A percentile compares a stretch with the other conserved stretches of the same genome.
Conservation (phyloP, 2,113 vertebrate species). For the Hippolais icterina region DNA sequence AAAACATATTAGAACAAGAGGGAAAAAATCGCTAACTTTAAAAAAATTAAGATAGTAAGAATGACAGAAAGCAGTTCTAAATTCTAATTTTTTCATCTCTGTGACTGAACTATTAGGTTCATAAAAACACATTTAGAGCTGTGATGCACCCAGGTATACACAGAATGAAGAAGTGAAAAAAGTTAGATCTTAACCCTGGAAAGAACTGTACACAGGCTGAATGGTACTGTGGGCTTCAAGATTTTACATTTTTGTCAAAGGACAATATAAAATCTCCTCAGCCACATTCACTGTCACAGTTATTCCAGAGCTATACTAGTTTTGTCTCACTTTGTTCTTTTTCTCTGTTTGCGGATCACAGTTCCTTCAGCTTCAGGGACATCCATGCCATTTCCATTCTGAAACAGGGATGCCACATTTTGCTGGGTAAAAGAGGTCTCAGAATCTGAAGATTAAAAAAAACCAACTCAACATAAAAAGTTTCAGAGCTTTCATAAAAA, state of each 20-base stretch:
- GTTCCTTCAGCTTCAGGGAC: slow-evolving; percentile 78
- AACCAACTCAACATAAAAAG: neutral
- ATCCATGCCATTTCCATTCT: slow-evolving; percentile 80
- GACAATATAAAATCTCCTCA: neutral
- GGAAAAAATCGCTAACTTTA: neutral
- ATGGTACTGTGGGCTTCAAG: neutral
- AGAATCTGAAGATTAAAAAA: slow-evolving; percentile 67
- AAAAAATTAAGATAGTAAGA: neutral
- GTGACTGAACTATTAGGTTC: neutral
- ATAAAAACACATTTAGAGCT: neutral
- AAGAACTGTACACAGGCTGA: neutral
- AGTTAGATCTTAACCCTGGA: neutral
- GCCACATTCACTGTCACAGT: neutral
- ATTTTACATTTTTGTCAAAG: neutral
- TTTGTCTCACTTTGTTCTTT: slow-evolving; percentile 83
- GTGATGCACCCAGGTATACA: neutral
- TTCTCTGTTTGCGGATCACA: slow-evolving; percentile 79
- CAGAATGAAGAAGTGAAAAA: neutral
- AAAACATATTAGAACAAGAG: neutral
- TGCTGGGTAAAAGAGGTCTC: slow-evolving; percentile 76
- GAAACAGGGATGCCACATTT: slow-evolving; percentile 73
- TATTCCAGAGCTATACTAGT: neutral
- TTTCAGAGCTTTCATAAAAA: neutral
- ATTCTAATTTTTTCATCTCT: neutral
- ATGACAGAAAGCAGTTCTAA: neutral